These are phyloP conservation scores for Baccha elongata DNA, from an alignment of 2,888 invertebrate species.

Conservation along the genomic window DNA sequence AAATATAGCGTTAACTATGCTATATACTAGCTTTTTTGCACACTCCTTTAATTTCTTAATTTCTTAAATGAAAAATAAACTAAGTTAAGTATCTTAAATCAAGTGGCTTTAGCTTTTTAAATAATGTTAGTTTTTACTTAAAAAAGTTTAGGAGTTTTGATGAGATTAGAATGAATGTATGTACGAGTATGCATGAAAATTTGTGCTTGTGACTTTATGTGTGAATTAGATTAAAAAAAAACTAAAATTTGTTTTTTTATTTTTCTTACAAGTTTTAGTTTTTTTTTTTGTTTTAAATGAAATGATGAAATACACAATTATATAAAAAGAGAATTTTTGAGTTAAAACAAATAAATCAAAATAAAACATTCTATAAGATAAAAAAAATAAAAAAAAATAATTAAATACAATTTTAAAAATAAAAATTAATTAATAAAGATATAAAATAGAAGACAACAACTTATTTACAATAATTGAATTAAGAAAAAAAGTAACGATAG, in stretches of 20 bases:
- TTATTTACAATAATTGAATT: constrained; percentile 51
- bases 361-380: not conserved
- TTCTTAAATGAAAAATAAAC: too few relatives aligned
- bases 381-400: constrained; percentile 5
- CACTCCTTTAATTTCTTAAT: too few relatives aligned
- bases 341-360: constrained; percentile 33
- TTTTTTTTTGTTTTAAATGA: constrained; percentile 30
- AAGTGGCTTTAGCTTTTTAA: not conserved
- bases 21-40: too few relatives aligned
- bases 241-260: constrained; percentile 39
- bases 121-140: not conserved
- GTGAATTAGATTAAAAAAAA: constrained; percentile 27
- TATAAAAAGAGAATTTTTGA: constrained; percentile 47
- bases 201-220: constrained; percentile 24
- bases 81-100: not conserved
- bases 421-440: not conserved
- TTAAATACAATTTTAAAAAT: constrained; percentile 2
- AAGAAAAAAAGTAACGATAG: not conserved
- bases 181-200: constrained; percentile 17
- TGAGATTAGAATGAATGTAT: constrained; percentile 42
- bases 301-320: constrained; percentile 68
- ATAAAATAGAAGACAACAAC: constrained; percentile 11
- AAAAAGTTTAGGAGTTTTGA: constrained; percentile 40
- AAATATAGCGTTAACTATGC: too few relatives aligned
- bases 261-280: constrained; percentile 47